Base-by-base conservation (phyloP, 2,113 vertebrate species). In the Serilophus lunatus region DNA sequence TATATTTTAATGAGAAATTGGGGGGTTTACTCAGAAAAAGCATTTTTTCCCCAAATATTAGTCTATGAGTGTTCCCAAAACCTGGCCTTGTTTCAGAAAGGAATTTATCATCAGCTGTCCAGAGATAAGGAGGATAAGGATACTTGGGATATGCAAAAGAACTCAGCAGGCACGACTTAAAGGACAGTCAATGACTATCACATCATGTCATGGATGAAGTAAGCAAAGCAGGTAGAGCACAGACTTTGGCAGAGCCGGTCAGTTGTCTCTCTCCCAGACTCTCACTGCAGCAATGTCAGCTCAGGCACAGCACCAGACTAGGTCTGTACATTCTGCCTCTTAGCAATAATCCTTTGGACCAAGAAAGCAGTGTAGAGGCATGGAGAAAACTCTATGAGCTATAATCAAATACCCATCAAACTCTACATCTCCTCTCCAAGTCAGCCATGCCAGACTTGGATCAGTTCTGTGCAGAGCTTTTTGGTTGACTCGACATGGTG, bases 281-380 rank as follows among this genome's bases (percentile, higher is more conserved):
- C 31, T 28, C 1, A 0, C 3, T 59, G 54, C 18, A 65, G 50
- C 36, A 47, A 8, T 5, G 38, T 42, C 59, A 25, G 25, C 20
- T 91, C 3, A 3, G 60, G 38, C 77, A 54, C 0, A 0, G 51
- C 64, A 36, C 38, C 57, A 14, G 1, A 1, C 33, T 72, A 70
- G 35, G 57, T 85, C 49, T 64, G 22, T 51, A 18, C 25, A 25
- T 77, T 85, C 78, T 82, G 44, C n/a, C 49, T 79, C 19, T 47
- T 25, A 56, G 35, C 57, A 63, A 19, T 57, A 89, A 74, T 59
- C 38, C 18, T 36, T 71, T 76, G 74, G 82, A 56, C 19, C 49
- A 40, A 42, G 49, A 76, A 81, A 79, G 79, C 36, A 53, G n/a
- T 3, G 2, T 19, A 40, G 49, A 72, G 31, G 26, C 49, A n/a